A percentile compares a stretch with the other conserved stretches of the same genome.
phyloP scores from a whole-genome alignment of 23 tunicate species.

The Clavelina lepadiformis region DNA sequence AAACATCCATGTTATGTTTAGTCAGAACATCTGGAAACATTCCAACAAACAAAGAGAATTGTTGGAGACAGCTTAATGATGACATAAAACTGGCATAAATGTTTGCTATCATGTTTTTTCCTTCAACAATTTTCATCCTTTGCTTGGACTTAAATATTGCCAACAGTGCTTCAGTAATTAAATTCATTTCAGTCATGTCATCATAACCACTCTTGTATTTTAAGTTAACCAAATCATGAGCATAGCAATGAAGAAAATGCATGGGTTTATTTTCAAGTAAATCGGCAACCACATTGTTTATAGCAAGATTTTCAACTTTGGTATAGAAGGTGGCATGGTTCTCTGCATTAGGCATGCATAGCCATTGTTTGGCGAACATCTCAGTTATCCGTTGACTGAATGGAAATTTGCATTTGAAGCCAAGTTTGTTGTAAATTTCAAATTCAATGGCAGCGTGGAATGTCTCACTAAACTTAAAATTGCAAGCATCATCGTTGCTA shows the following conservation, averaged over 20 bases:
- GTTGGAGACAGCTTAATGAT: no score
- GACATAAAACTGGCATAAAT: no score
- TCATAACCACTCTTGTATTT: no score
- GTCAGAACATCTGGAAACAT: slow-evolving; percentile 21
- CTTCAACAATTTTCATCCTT: no score
- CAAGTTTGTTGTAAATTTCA: slow-evolving; percentile 3
- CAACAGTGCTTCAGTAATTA: no score
- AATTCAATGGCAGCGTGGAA: slow-evolving; percentile 10
- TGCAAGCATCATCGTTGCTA: slow-evolving; percentile 1
- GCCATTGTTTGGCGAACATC: no score
- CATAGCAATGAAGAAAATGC: background rate
- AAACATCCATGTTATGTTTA: background rate
- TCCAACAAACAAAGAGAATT: slow-evolving; percentile 5
- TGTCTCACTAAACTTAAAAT: background rate
- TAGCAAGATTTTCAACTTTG: background rate
- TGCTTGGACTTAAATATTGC: no score
- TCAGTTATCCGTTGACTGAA: slow-evolving; percentile 25
- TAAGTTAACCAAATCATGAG: slow-evolving; percentile 15
- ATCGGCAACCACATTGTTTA: background rate
- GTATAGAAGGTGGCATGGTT: background rate
- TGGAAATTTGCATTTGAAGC: slow-evolving; percentile 33
- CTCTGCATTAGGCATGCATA: no score
- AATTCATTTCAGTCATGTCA: no score
- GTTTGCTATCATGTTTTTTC: no score
- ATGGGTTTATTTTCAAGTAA: no score